Evolutionary conservation across 2,888 invertebrate genomes (phyloP).

Genomic region (Drosophila eohydei): DNA sequence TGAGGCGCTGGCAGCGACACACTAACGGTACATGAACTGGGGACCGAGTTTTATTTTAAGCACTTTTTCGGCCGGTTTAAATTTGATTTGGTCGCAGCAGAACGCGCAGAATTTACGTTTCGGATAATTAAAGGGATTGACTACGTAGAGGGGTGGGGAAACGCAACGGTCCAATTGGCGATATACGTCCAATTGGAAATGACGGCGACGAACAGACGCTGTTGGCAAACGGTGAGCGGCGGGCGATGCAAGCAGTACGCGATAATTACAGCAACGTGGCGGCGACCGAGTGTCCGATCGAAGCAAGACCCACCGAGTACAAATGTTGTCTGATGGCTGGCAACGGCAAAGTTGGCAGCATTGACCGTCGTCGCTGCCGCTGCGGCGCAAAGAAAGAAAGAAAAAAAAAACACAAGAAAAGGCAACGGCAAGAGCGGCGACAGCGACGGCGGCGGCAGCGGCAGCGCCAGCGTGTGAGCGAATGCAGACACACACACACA

Average conservation of each 20-base stretch:
- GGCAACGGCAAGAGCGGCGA: conserved; percentile 42
- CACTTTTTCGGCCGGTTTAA: conserved; percentile 45
- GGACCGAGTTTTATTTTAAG: conserved; percentile 56
- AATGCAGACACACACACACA: conserved; percentile 50
- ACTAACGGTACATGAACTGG: conserved; percentile 42
- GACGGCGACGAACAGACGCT: conserved; percentile 15
- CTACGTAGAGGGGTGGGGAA: conserved; percentile 2
- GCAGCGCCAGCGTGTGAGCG: conserved; percentile 59
- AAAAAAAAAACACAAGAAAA: conserved; percentile 58
- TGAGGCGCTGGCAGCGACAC: conserved; percentile 36
- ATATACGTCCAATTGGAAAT: conserved; percentile 39
- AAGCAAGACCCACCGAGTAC: conserved; percentile 82
- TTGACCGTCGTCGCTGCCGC: conserved; percentile 73
- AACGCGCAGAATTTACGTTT: conserved; percentile 17
- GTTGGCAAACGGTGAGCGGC: neutral
- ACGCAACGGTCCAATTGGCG: conserved; percentile 38
- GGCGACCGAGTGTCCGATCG: conserved; percentile 73
- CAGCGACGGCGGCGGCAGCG: conserved; percentile 27
- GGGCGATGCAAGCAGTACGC: conserved; percentile 45
- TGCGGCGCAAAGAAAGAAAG: conserved; percentile 64
- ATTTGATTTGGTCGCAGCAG: conserved; percentile 42
- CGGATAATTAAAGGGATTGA: conserved; percentile 38
- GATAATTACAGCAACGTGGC: conserved; percentile 61
- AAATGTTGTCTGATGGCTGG: conserved; percentile 82
- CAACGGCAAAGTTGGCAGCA: conserved; percentile 80